These are phyloP conservation scores for Pholis gunnellus DNA, from an alignment of 2,113 vertebrate genomes.

Conservation along the genomic window DNA sequence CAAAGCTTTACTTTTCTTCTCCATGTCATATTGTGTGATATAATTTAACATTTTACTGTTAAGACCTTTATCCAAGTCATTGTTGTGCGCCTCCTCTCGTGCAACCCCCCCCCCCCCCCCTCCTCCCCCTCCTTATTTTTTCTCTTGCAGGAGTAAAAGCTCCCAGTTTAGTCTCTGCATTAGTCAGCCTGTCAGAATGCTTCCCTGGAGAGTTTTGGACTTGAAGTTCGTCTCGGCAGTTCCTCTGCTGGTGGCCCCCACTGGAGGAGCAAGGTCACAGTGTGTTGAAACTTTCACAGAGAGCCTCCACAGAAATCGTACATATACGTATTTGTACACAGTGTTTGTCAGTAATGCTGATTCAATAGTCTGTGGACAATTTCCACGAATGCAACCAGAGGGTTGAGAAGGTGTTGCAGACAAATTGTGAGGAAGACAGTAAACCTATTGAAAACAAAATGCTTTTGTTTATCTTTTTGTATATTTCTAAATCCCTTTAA, in stretches of 20 bases:
- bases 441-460: not conserved
- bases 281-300: conserved; percentile 58
- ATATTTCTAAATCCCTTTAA: not conserved
- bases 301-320: conserved; percentile 14
- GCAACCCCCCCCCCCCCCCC: conserved; percentile 20
- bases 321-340: conserved; percentile 31
- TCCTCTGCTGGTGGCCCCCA: conserved; percentile 71
- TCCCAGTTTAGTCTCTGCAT: conserved; percentile 81
- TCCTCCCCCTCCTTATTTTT: not conserved
- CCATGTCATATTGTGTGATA: conserved; percentile 18
- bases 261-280: conserved; percentile 66
- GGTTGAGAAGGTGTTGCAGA: not conserved
- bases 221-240: conserved; percentile 86
- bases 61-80: conserved; percentile 23
- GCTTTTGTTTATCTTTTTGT: not conserved
- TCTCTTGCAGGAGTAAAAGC: conserved; percentile 71
- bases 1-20: conserved; percentile 21
- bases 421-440: not conserved
- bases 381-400: not conserved
- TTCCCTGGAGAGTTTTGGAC: conserved; percentile 87
- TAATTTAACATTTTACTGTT: conserved; percentile 33
- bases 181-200: conserved; percentile 90
- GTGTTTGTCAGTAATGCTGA: conserved; percentile 17
- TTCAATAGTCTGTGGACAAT: conserved; percentile 8
- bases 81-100: conserved; percentile 38